A percentile compares a stretch with the other conserved stretches of the same genome.
Evolutionary conservation across 2,113 vertebrate genomes (phyloP).

Genomic region (Hassar affinis): DNA sequence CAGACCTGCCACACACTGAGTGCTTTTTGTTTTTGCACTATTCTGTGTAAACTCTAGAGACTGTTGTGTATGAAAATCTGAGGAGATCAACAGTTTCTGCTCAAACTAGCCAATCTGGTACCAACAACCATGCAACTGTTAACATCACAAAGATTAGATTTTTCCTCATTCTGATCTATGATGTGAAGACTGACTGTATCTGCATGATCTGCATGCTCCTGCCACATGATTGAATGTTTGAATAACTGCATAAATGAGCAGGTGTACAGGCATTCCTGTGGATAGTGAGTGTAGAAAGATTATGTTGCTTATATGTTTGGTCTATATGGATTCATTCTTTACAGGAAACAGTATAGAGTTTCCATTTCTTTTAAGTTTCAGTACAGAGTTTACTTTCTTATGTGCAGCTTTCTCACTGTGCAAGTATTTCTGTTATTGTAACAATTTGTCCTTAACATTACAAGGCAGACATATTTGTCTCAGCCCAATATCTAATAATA

Average conservation of each 20-base stretch:
- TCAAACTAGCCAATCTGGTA: not conserved
- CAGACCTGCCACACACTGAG: not conserved
- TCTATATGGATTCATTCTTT: not conserved
- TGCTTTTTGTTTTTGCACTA: not conserved
- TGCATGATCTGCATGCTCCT: not conserved
- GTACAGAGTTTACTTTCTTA: not conserved
- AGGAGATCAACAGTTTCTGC: not conserved
- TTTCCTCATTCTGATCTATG: not conserved
- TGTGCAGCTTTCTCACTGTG: not conserved
- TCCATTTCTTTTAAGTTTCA: not conserved
- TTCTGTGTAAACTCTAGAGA: not conserved
- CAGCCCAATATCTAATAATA: slow-evolving; percentile 1
- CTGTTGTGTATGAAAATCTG: not conserved
- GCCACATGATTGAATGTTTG: not conserved
- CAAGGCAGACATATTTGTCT: slow-evolving; percentile 16
- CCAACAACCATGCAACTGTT: not conserved
- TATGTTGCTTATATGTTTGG: not conserved
- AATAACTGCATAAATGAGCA: not conserved
- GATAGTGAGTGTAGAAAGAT: not conserved
- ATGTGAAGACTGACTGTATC: not conserved
- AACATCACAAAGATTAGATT: not conserved
- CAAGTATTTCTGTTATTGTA: slow-evolving; percentile 18
- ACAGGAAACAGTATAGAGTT: not conserved
- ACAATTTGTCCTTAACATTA: slow-evolving; percentile 29
- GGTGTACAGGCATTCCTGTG: not conserved